Percentiles rank a stretch among this genome's conserved stretches.
phyloP scores from a whole-genome alignment of 2,113 vertebrate species.

The Cynoglossus semilaevis region DNA sequence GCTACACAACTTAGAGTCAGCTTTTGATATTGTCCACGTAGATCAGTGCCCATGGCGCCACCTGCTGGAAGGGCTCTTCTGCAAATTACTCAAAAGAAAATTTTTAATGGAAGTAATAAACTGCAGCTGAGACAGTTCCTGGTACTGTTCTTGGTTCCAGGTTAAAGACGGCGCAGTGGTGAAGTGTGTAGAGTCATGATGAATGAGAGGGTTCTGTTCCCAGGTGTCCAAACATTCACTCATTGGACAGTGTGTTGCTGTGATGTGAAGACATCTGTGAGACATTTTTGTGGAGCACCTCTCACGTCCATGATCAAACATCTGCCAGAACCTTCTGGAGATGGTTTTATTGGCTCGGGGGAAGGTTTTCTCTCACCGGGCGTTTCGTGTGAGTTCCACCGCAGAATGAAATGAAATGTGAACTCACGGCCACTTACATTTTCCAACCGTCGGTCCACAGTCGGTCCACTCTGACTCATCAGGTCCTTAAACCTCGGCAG shows the following conservation, averaged over 20 bases:
- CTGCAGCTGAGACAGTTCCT: too few relatives aligned
- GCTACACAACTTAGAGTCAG: too few relatives aligned
- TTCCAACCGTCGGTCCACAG: conserved; percentile 13
- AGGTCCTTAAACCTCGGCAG: conserved; percentile 18
- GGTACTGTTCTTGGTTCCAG: too few relatives aligned
- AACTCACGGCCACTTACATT: conserved; percentile 1
- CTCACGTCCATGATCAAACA: neutral
- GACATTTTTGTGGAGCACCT: neutral
- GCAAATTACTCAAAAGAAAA: too few relatives aligned
- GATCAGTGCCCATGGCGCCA: too few relatives aligned
- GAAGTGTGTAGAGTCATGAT: too few relatives aligned
- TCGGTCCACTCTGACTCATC: conserved; percentile 36
- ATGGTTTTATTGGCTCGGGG: neutral
- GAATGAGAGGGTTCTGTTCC: too few relatives aligned
- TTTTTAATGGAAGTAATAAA: too few relatives aligned
- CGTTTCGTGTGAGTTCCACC: conserved; percentile 16
- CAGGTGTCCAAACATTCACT: neutral
- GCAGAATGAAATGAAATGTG: conserved; percentile 10
- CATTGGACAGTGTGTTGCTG: neutral
- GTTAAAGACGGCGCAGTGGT: too few relatives aligned
- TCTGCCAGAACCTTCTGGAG: neutral
- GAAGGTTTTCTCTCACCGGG: conserved; percentile 3
- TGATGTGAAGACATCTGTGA: too few relatives aligned
- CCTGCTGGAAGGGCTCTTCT: too few relatives aligned
- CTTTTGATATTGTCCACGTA: too few relatives aligned